A percentile compares a stretch with the other conserved stretches of the same genome.
Evolutionary conservation across 2,797 vertebrate genomes (phyloP).

Genomic region (Eleutherodactylus coqui): DNA sequence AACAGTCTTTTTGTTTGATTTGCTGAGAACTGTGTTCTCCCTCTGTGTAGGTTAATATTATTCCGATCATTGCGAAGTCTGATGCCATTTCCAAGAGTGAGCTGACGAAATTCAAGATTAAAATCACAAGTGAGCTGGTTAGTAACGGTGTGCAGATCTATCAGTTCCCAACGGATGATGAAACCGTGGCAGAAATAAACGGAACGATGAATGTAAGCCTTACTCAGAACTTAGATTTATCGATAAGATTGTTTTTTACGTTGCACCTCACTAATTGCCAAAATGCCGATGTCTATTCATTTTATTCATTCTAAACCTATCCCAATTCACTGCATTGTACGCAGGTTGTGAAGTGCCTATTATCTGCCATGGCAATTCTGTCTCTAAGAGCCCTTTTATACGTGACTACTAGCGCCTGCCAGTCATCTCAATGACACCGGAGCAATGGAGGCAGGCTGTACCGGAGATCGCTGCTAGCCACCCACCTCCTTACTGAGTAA

Average conservation of each 20-base stretch:
- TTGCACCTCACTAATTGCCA: background rate
- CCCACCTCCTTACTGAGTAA: too few species aligned
- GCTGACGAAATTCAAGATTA: constrained; percentile 97
- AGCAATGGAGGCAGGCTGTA: too few species aligned
- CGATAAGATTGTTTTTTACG: background rate
- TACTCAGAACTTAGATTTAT: background rate
- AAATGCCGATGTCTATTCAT: too few species aligned
- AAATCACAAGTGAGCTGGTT: constrained; percentile 97
- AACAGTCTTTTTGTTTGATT: background rate
- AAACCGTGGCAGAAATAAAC: constrained; percentile 96
- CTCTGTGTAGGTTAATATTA: constrained; percentile 90
- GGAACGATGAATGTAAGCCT: constrained; percentile 98
- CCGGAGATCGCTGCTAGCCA: too few species aligned
- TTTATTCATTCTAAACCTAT: too few species aligned
- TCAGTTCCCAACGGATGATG: constrained; percentile 97
- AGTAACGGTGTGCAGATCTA: constrained; percentile 99
- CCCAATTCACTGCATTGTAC: too few species aligned
- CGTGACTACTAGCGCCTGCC: too few species aligned
- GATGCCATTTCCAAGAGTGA: constrained; percentile 98
- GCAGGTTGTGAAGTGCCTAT: too few species aligned
- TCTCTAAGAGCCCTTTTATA: too few species aligned
- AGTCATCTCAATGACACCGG: too few species aligned
- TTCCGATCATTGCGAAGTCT: constrained; percentile 96
- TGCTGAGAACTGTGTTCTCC: background rate
- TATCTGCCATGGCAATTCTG: too few species aligned